These are phyloP conservation scores for Platyscelio sp. DNA, from an alignment of 2,888 invertebrate species.

Conservation along the genomic window DNA sequence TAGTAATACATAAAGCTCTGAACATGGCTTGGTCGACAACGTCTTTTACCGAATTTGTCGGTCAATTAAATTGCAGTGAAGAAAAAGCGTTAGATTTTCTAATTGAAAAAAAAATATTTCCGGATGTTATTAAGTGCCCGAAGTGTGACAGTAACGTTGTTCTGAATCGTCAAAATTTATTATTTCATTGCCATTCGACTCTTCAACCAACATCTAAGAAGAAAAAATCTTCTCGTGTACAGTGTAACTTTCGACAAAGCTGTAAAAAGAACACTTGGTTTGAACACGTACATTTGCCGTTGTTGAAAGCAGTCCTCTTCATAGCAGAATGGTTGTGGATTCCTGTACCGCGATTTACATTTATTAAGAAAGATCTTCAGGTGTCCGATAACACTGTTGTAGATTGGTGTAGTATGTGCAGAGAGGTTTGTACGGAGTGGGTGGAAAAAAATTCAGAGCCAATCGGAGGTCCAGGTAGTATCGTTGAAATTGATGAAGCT, in stretches of 20 bases:
- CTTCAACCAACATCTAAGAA: not conserved
- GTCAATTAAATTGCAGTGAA: not conserved
- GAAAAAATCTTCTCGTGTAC: not conserved
- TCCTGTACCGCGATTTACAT: not conserved
- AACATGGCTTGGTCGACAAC: not conserved
- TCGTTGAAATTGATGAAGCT: no score
- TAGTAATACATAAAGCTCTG: not conserved
- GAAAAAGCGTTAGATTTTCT: not conserved
- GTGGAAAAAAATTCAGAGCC: not conserved
- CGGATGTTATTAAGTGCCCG: not conserved
- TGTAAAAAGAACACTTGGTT: constrained; percentile 3
- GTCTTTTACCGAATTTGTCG: not conserved
- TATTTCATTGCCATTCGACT: not conserved
- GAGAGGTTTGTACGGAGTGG: constrained; percentile 1
- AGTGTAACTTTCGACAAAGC: not conserved
- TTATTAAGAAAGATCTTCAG: not conserved
- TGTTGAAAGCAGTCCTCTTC: not conserved
- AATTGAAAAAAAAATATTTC: not conserved
- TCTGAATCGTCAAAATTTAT: not conserved
- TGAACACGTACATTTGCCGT: constrained; percentile 1
- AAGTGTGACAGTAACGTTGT: not conserved
- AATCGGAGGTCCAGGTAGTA: no score
- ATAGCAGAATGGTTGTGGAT: constrained; percentile 23
- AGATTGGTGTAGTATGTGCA: constrained; percentile 22
- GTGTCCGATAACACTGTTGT: not conserved